A percentile compares a stretch with the other conserved stretches of the same genome.
These are phyloP conservation scores for Pelochelys cantorii DNA, from an alignment of 2,797 vertebrate genomes.

Conservation along the genomic window DNA sequence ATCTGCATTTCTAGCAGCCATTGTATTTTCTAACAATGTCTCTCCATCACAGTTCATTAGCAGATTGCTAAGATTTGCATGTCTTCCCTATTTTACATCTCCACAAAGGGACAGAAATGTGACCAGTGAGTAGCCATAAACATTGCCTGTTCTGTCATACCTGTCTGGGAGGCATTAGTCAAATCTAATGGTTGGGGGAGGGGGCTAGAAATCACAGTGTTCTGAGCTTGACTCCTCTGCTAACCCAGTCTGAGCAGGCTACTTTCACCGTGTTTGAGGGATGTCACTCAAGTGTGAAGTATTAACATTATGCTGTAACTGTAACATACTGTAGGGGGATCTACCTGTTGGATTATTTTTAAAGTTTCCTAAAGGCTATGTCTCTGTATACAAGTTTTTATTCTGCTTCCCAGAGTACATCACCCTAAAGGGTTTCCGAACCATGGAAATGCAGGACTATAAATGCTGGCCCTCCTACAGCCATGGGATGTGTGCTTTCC, in stretches of 20 bases:
- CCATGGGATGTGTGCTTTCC: slow-evolving; percentile 88
- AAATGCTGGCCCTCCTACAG: slow-evolving; percentile 93
- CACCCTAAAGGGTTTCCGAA: slow-evolving; percentile 81
- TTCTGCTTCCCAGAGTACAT: slow-evolving; percentile 83
- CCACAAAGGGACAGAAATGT: not conserved
- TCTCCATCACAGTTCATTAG: not conserved
- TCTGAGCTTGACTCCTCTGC: not conserved
- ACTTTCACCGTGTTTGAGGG: not conserved
- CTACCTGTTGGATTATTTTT: fast-evolving
- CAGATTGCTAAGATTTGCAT: not conserved
- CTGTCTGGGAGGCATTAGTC: not conserved
- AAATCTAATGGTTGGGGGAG: not conserved
- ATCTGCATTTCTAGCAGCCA: slow-evolving; percentile 6
- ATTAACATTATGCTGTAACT: fast-evolving
- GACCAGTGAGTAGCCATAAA: not conserved
- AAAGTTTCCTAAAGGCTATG: not conserved
- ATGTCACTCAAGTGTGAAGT: not conserved
- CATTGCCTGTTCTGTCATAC: not conserved
- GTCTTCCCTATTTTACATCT: not conserved
- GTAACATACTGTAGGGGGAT: not conserved
- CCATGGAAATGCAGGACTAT: slow-evolving; percentile 82
- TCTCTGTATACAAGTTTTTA: not conserved
- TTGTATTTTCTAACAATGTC: slow-evolving; percentile 2
- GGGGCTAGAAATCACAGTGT: not conserved
- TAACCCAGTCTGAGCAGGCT: not conserved